phyloP scores from a whole-genome alignment of 30 jellyfish, hydroid and myxozoan genomes.

The Aurelia coerulea region DNA sequence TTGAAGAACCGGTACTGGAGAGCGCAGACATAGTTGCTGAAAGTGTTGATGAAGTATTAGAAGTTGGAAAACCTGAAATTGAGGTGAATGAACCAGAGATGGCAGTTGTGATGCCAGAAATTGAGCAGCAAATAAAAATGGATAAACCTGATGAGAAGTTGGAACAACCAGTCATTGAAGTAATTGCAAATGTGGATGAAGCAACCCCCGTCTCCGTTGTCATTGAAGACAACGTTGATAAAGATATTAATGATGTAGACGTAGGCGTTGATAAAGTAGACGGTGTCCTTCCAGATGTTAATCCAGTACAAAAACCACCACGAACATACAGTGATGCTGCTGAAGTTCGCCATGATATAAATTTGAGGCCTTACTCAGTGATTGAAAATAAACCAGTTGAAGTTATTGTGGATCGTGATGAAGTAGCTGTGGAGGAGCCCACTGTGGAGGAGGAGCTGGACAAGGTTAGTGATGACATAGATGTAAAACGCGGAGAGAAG shows the following conservation, averaged over 20 bases:
- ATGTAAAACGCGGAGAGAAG: background rate
- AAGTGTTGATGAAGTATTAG: background rate
- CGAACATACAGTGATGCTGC: conserved; percentile 52
- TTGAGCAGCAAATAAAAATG: background rate
- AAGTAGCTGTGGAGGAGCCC: conserved; percentile 10
- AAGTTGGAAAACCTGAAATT: background rate
- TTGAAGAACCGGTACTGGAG: background rate
- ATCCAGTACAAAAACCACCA: conserved; percentile 65
- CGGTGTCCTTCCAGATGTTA: conserved; percentile 17
- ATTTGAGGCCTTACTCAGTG: conserved; percentile 14
- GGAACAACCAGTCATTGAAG: background rate
- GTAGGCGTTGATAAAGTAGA: background rate
- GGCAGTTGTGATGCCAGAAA: background rate
- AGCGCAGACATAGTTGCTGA: conserved; percentile 3
- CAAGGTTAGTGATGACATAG: conserved; percentile 7
- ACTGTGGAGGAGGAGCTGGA: background rate
- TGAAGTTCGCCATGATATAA: background rate
- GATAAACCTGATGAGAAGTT: background rate
- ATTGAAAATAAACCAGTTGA: background rate
- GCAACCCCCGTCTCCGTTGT: conserved; percentile 48
- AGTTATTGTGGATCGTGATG: conserved; percentile 7
- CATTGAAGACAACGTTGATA: background rate
- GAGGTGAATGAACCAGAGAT: background rate
- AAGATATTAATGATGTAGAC: background rate
- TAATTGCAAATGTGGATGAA: background rate